Base-by-base conservation (phyloP, 2,888 invertebrate genomes). In the Coelopa pilipes region DNA sequence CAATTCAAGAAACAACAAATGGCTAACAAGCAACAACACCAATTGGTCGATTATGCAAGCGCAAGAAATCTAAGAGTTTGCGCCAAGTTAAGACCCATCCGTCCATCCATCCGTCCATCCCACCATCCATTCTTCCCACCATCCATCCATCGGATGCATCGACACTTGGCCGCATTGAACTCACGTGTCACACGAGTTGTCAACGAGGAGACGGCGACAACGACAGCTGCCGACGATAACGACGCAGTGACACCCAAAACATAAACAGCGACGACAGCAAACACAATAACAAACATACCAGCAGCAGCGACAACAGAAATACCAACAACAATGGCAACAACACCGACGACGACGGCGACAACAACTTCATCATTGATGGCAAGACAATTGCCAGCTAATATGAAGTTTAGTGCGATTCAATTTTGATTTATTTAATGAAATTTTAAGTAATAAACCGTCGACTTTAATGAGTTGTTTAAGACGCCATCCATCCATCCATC, bases 381-480 rank as follows among this genome's bases (percentile, higher is more conserved):
- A 59, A 59, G 57, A 34, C 34, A 47, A 65, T 47, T 66, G 50
- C 24, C 24, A 49, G 24, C 66, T 66, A 66, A 66, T 66, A 50
- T 50, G 50, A 70, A 17, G 24, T 60, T 70, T 63, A 71, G 46
- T 11, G 50, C 21, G 55, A 63, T 71, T 63, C 68, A 55, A 74
- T 72, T 68, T 72, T 72, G 72, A 74, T 71, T 74, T 72, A 74
- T 74, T 74, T 63, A 70, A 68, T 67, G 67, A 67, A 74, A 55
- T 46, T 68, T 67, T 34, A 50, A 67, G 67, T 55, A 71, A 74
- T 74, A 70, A 74, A 74, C 70, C 70, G 70, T 70, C 70, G 45
- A 11, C 49, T 50, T 24, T 50, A 73, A 73, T 73, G 68, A 73
- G 68, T 69, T 73, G 67, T 73, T 73, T 73, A 62, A 69, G 68